These are phyloP conservation scores for Pycnomerus fuliginosus DNA, from an alignment of 2,888 invertebrate species.

Conservation along the genomic window DNA sequence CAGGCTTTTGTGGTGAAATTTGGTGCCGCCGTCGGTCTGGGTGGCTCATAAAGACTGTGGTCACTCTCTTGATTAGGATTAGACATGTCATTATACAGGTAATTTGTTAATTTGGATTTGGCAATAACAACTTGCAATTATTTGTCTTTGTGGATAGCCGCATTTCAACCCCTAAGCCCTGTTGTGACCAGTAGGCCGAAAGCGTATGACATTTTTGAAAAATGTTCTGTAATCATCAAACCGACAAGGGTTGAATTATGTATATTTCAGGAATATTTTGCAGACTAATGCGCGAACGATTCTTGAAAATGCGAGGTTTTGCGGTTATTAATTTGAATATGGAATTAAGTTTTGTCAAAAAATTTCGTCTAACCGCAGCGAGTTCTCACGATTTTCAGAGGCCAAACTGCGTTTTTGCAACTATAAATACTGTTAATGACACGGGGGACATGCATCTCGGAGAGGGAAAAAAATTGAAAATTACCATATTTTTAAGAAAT, in stretches of 20 bases:
- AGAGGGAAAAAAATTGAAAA: slow-evolving; percentile 10
- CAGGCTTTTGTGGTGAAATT: too few relatives aligned
- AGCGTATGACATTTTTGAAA: slow-evolving; percentile 3
- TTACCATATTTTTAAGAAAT: slow-evolving; percentile 9
- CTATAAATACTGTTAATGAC: slow-evolving; percentile 12
- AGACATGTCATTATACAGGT: slow-evolving; percentile 30
- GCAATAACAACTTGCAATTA: slow-evolving; percentile 21
- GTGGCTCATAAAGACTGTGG: slow-evolving; percentile 22
- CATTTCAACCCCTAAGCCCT: slow-evolving; percentile 10
- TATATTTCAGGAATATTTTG: too few relatives aligned
- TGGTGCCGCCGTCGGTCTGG: slow-evolving; percentile 17
- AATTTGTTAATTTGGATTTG: slow-evolving; percentile 29
- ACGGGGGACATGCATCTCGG: slow-evolving; percentile 4
- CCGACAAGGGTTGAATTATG: too few relatives aligned
- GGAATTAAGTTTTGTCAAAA: too few relatives aligned
- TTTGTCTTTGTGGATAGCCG: slow-evolving; percentile 18
- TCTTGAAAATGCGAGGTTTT: too few relatives aligned
- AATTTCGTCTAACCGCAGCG: background rate
- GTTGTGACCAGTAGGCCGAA: slow-evolving; percentile 1
- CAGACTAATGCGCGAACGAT: too few relatives aligned
- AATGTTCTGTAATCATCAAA: too few relatives aligned
- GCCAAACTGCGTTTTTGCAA: slow-evolving; percentile 1
- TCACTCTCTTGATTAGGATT: slow-evolving; percentile 29
- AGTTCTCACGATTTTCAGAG: slow-evolving; percentile 4
- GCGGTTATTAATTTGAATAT: too few relatives aligned